A percentile compares a stretch with the other conserved stretches of the same genome.
These are phyloP conservation scores for Poecilia picta DNA, from an alignment of 2,797 vertebrate species.

Conservation along the genomic window DNA sequence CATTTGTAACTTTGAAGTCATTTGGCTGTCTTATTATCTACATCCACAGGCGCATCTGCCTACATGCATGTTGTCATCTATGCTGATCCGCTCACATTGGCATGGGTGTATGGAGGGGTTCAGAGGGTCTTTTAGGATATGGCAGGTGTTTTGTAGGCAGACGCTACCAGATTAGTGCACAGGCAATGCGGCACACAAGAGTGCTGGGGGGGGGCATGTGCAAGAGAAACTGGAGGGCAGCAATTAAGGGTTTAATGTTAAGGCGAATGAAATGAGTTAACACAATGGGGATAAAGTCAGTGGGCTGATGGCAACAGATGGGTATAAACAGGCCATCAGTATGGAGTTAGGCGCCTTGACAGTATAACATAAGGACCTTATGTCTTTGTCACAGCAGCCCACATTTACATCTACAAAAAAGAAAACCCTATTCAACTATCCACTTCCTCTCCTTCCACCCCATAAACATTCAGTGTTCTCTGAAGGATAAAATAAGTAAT, in stretches of 20 bases:
- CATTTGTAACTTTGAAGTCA: conserved; percentile 35
- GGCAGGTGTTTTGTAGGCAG: conserved; percentile 80
- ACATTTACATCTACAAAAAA: conserved; percentile 22
- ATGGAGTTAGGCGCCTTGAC: conserved; percentile 60
- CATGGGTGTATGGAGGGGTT: conserved; percentile 62
- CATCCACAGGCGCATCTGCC: conserved; percentile 55
- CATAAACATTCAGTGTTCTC: conserved; percentile 41
- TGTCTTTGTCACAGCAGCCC: conserved; percentile 60
- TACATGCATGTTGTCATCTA: conserved; percentile 34
- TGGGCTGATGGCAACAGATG: conserved; percentile 80
- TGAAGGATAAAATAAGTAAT: conserved; percentile 63
- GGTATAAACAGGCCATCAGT: conserved; percentile 76
- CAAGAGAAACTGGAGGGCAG: conserved; percentile 73
- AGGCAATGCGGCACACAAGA: conserved; percentile 71
- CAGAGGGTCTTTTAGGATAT: conserved; percentile 54
- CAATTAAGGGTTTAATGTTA: conserved; percentile 81
- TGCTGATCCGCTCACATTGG: conserved; percentile 52
- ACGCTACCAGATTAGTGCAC: conserved; percentile 78
- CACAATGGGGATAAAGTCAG: conserved; percentile 82
- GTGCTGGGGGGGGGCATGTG: conserved; percentile 58
- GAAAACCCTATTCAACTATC: conserved; percentile 15
- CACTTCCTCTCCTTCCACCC: conserved; percentile 44
- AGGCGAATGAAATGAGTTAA: conserved; percentile 79
- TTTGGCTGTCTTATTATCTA: conserved; percentile 33
- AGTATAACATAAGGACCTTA: conserved; percentile 70